A percentile compares a stretch with the other conserved stretches of the same genome.
Evolutionary conservation across 2,113 vertebrate genomes (phyloP).

Genomic region (Vombatus ursinus): DNA sequence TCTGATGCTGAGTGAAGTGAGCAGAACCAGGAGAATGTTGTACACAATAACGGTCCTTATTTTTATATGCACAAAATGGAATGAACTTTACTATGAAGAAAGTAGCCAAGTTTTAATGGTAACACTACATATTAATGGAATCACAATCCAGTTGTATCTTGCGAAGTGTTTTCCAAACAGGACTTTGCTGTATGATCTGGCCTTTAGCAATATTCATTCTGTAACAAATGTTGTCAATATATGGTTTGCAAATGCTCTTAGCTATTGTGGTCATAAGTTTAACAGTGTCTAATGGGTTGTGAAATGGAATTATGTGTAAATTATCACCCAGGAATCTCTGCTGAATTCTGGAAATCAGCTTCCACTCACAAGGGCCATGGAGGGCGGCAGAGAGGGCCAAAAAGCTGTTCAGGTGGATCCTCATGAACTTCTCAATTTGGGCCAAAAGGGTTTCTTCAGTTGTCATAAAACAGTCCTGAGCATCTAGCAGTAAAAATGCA

Average conservation of each 20-base stretch:
- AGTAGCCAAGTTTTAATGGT: no score
- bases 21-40: no score
- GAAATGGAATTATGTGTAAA: slow-evolving; percentile 90
- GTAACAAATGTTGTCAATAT: no score
- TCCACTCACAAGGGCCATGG: slow-evolving; percentile 86
- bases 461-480: slow-evolving; percentile 81
- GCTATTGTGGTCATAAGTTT: slow-evolving; percentile 92
- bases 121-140: no score
- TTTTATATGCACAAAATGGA: no score
- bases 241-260: slow-evolving; percentile 75
- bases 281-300: slow-evolving; percentile 86
- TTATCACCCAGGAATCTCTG: slow-evolving; percentile 92
- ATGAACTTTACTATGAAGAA: no score
- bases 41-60: no score
- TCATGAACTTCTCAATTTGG: slow-evolving; percentile 88
- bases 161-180: no score
- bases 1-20: no score
- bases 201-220: no score
- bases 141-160: no score
- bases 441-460: slow-evolving; percentile 81
- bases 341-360: slow-evolving; percentile 88
- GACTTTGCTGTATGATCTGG: no score
- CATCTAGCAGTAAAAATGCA: slow-evolving; percentile 91
- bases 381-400: slow-evolving; percentile 89
- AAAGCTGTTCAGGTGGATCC: slow-evolving; percentile 93